A percentile compares a stretch with the other conserved stretches of the same genome.
Conservation (phyloP, 2,797 vertebrate species). For the Gymnoscopelus braueri region DNA sequence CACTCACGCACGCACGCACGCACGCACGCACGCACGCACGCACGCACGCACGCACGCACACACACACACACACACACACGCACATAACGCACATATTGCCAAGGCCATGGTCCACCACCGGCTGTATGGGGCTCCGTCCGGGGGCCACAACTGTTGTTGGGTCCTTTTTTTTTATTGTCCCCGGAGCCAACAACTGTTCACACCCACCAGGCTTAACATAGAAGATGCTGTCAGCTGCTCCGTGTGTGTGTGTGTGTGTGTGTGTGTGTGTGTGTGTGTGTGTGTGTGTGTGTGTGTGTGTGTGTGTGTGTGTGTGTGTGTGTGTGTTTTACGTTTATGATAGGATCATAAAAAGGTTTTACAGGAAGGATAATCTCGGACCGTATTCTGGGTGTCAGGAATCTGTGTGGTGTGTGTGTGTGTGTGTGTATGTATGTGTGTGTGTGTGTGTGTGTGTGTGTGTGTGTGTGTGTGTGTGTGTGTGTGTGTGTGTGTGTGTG, state of each 20-base stretch:
- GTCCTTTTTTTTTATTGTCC: constrained; percentile 37
- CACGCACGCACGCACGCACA: neutral
- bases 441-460: neutral
- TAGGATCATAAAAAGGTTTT: too few relatives aligned
- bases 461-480: neutral
- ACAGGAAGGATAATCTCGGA: too few relatives aligned
- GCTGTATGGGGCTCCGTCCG: neutral
- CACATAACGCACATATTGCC: neutral
- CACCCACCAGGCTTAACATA: neutral
- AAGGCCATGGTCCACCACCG: constrained; percentile 1
- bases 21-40: neutral
- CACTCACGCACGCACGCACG: neutral
- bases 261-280: neutral
- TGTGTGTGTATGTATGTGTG: neutral
- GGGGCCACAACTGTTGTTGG: constrained; percentile 31
- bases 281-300: constrained; percentile 2
- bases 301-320: neutral
- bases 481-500: neutral
- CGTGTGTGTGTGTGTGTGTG: neutral
- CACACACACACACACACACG: constrained; percentile 16
- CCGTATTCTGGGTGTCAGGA: too few relatives aligned
- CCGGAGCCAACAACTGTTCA: constrained; percentile 33
- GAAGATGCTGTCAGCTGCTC: neutral
- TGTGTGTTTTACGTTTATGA: neutral
- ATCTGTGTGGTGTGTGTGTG: neutral